These are phyloP conservation scores for Henricia sp. DNA, from an alignment of 53 echinoderm and acorn worm genomes.

Conservation along the genomic window DNA sequence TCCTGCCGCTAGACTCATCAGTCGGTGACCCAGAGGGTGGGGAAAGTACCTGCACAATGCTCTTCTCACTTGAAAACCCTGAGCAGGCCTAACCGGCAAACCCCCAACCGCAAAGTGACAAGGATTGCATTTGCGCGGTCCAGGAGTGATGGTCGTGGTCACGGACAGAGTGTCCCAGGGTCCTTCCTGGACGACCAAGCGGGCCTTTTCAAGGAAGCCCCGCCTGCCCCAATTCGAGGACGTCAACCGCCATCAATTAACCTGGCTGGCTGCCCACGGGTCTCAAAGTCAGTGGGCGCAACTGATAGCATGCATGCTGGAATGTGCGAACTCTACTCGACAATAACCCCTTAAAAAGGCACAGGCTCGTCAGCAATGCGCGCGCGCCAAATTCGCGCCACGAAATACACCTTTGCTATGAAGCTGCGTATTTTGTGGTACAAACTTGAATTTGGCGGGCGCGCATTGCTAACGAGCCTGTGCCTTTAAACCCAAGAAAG, in stretches of 20 bases:
- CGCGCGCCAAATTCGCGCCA: too few species aligned
- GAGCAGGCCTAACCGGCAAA: constrained; percentile 6
- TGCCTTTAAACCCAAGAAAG: not conserved
- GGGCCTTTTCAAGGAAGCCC: constrained; percentile 18
- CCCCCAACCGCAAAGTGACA: constrained; percentile 36
- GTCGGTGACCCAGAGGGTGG: constrained; percentile 22
- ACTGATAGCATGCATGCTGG: not conserved
- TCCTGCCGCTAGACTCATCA: not conserved
- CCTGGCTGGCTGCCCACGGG: not conserved
- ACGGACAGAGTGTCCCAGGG: not conserved
- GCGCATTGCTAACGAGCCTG: too few species aligned
- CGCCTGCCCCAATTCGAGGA: constrained; percentile 29
- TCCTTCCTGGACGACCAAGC: constrained; percentile 32
- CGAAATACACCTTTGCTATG: too few species aligned
- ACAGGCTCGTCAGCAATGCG: too few species aligned
- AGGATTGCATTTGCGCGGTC: constrained; percentile 18
- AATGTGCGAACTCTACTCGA: not conserved
- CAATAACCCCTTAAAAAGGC: too few species aligned
- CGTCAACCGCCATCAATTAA: not conserved
- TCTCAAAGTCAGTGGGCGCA: not conserved
- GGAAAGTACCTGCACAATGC: constrained; percentile 4
- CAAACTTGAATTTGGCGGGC: too few species aligned
- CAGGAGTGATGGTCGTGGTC: constrained; percentile 29
- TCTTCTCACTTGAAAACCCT: not conserved
- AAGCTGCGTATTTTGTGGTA: too few species aligned